phyloP scores from a whole-genome alignment of 2,888 invertebrate species.

The Busseola fusca region DNA sequence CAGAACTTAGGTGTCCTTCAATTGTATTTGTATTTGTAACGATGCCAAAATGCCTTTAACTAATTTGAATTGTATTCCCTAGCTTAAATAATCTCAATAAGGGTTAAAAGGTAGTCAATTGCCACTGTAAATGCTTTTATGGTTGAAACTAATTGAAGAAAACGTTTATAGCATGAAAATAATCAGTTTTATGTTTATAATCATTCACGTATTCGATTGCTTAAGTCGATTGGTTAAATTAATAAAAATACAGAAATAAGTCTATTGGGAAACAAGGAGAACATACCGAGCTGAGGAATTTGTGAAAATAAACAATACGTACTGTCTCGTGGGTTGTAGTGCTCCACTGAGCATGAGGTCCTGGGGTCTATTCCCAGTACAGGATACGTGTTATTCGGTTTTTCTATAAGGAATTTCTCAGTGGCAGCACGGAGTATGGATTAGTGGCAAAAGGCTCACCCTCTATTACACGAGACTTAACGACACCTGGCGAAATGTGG shows the following conservation, averaged over 20 bases:
- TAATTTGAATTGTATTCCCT: background rate
- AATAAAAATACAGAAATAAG: conserved; percentile 30
- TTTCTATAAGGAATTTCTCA: background rate
- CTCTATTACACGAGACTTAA: background rate
- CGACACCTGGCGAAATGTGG: background rate
- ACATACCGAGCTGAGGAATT: conserved; percentile 4
- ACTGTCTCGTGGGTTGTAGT: background rate
- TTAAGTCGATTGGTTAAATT: conserved; percentile 27
- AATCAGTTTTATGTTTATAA: conserved; percentile 33
- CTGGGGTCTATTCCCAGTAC: background rate
- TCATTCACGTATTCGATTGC: conserved; percentile 24
- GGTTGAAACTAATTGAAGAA: conserved; percentile 31
- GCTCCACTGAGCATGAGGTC: background rate
- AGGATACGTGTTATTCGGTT: background rate
- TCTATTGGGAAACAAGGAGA: background rate
- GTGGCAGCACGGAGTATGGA: background rate
- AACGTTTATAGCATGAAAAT: conserved; percentile 26
- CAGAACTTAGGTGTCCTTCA: background rate
- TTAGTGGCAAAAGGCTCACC: background rate
- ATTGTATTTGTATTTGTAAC: background rate
- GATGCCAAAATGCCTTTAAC: background rate
- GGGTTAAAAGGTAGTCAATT: conserved; percentile 27
- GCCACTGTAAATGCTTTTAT: conserved; percentile 26
- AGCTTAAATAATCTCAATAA: conserved; percentile 5
- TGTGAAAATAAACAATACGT: conserved; percentile 26